Percentiles rank a stretch among this genome's conserved stretches.
Evolutionary conservation across 2,888 invertebrate genomes (phyloP).

Genomic region (Clunio marinus): DNA sequence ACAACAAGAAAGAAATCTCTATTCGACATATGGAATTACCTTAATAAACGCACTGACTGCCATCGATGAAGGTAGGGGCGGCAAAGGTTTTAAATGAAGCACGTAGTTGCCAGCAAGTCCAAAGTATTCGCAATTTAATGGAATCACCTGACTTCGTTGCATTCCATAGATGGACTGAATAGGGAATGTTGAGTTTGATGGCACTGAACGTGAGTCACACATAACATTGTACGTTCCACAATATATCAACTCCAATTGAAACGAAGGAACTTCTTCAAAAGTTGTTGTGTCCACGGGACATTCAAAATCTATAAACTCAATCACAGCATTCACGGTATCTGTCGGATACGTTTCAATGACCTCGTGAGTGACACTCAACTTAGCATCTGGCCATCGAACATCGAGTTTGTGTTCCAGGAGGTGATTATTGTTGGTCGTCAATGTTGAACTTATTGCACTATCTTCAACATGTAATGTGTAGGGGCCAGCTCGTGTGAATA

Average conservation of each 20-base stretch:
- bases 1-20: not conserved
- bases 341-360: conserved; percentile 76
- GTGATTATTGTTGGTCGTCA: conserved; percentile 44
- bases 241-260: conserved; percentile 73
- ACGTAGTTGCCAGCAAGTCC: conserved; percentile 80
- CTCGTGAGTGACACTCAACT: conserved; percentile 67
- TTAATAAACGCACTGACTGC: conserved; percentile 66
- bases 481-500: conserved; percentile 67
- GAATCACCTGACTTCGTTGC: conserved; percentile 64
- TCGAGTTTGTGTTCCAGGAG: conserved; percentile 57
- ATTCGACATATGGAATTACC: conserved; percentile 50
- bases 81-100: conserved; percentile 65
- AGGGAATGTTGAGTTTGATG: conserved; percentile 58
- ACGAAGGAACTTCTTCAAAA: conserved; percentile 58
- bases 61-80: conserved; percentile 59
- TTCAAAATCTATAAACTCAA: conserved; percentile 70
- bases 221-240: conserved; percentile 71
- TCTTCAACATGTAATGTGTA: conserved; percentile 55
- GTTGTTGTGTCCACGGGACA: conserved; percentile 62
- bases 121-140: conserved; percentile 71
- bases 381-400: conserved; percentile 76
- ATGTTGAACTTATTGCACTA: conserved; percentile 40
- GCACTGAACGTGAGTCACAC: conserved; percentile 57
- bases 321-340: conserved; percentile 65
- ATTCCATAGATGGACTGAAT: conserved; percentile 71